Evolutionary conservation across 1,140 invertebrate species (phyloP).

Genomic region (Caenorhabditis remanei): DNA sequence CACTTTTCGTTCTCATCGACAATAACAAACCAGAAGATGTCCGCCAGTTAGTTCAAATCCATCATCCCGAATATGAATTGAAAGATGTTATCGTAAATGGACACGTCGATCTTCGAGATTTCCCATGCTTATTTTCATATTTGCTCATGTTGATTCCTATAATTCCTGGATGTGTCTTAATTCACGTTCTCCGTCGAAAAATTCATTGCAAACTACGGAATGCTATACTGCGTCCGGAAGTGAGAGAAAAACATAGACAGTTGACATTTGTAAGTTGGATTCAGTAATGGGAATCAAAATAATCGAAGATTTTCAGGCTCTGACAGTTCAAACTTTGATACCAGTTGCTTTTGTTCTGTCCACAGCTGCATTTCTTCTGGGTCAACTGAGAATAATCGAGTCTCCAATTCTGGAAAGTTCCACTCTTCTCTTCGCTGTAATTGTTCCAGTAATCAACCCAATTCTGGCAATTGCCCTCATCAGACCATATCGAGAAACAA

Average conservation of each 20-base stretch:
- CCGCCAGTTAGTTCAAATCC: not conserved
- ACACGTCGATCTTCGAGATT: constrained; percentile 32
- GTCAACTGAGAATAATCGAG: not conserved
- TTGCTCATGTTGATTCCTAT: constrained; percentile 23
- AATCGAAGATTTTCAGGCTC: not conserved
- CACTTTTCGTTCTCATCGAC: constrained; percentile 10
- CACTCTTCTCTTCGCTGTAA: not conserved
- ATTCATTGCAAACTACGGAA: not conserved
- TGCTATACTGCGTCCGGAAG: not conserved
- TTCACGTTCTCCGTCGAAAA: constrained; percentile 15
- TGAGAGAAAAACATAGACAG: constrained; percentile 12
- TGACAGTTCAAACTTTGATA: constrained; percentile 6
- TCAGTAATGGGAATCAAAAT: not conserved
- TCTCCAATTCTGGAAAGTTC: constrained; percentile 17
- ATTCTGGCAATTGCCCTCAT: not conserved
- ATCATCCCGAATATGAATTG: constrained; percentile 1
- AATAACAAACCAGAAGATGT: constrained; percentile 39
- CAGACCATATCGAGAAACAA: constrained; percentile 11
- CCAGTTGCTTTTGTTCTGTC: constrained; percentile 7
- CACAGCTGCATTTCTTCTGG: not conserved
- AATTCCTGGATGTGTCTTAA: not conserved
- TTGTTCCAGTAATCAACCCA: constrained; percentile 12
- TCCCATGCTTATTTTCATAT: constrained; percentile 18
- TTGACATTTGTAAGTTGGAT: not conserved
- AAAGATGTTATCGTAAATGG: constrained; percentile 27